Evolutionary conservation across 2,888 invertebrate species (phyloP), one percentile per base, ranked within the genome.

Genomic region (Eumacrocentrus americanus): DNA sequence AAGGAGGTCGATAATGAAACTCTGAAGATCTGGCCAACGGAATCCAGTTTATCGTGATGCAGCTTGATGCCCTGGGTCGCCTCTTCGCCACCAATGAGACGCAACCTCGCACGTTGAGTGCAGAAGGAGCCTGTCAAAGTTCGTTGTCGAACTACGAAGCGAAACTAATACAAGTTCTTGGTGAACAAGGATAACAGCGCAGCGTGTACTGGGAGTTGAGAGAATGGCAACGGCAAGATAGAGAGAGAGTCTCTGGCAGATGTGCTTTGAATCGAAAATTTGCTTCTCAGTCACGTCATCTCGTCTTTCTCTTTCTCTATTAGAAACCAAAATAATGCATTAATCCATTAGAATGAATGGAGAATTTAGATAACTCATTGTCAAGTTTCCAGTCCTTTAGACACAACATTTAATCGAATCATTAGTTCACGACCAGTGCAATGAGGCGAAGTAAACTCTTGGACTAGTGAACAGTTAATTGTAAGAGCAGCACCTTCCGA

Each of bases 1-100:
- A 59, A 59, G 47, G 35, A 12, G 22, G 47, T 40, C 59, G 59
- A 59, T 59, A 59, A 59, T 59, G 52, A 53, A 59, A 59, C 47
- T 59, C 16, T 47, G 25, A 40, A 52, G 52, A 40, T 52, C 38
- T 38, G 40, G 18, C 35, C 42, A 29, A 44, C 46, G 52, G 25
- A 47, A 53, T 47, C 25, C 38, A 25, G 53, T 47, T 58, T 52
- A 58, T 53, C 58, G 25, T 37, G 53, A 53, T 53, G 53, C 22
- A 52, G 29, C 44, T 44, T 12, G 16, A 37, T 16, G 16, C n/a
- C 35, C 20, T 6, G 35, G 37, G 29, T 38, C 44, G 12, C 16
- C 52, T 55, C 46, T 12, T 44, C 11, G 9, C 25, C 20, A 29
- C 23, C 20, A 58, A 47, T 44, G 29, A 51, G 29, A 18, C 51